Conservation (phyloP, 2,888 invertebrate genomes). For the Tipula confusa region DNA sequence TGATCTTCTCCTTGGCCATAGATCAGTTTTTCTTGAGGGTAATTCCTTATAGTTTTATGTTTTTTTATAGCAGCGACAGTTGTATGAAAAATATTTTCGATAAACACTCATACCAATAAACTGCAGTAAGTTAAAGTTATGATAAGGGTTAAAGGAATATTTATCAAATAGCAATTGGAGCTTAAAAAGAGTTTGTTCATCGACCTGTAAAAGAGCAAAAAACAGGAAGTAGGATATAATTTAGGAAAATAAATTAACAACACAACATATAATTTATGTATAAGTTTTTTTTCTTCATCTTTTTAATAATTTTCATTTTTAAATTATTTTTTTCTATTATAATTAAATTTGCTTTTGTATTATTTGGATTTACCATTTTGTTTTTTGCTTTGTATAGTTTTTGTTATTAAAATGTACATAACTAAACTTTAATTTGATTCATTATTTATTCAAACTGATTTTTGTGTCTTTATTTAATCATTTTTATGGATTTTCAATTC, state of each 20-base stretch:
- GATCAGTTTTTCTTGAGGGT: no score
- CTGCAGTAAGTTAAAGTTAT: no score
- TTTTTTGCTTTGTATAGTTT: background rate
- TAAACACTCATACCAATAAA: no score
- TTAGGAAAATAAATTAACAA: background rate
- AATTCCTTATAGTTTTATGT: no score
- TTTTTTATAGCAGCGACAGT: no score
- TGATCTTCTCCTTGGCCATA: no score
- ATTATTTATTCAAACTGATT: background rate
- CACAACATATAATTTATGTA: background rate
- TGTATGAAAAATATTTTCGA: no score
- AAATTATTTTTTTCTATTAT: background rate
- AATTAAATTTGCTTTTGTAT: background rate
- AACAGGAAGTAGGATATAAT: background rate
- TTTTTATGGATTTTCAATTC: background rate
- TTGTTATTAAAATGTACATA: background rate
- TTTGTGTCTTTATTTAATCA: background rate
- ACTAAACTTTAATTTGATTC: background rate
- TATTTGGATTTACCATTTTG: background rate
- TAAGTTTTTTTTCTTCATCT: background rate
- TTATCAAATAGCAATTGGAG: no score
- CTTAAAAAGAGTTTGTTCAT: no score
- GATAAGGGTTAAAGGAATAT: no score
- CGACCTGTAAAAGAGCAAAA: no score
- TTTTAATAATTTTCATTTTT: constrained; percentile 14